Base-by-base conservation (phyloP, 2,797 vertebrate genomes). In the Garrulus glandarius region DNA sequence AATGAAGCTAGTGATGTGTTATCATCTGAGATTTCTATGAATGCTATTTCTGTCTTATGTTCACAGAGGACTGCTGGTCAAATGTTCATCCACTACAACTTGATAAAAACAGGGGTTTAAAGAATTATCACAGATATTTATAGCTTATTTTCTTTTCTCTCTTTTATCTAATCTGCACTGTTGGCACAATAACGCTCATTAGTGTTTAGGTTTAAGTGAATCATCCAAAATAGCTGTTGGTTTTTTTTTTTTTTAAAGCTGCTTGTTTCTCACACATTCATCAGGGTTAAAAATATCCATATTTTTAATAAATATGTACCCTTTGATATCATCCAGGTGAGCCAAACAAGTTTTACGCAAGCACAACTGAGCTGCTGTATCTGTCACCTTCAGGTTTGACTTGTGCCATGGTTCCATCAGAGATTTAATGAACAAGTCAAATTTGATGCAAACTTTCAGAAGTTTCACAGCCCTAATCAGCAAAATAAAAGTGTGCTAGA, bases 1-100 rank as follows among this genome's bases (percentile, higher is more conserved):
- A 97, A 97, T 97, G 69, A 83, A 96, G 85, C 97, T 82, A 97
- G 97, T 97, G 96, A 96, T 97, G 89, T 97, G 97, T 97, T 97
- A 96, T 97, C 95, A 98, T 97, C 96, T 96, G 17, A 97, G 93
- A 92, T 97, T 98, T 97, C 97, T 93, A 95, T 98, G 97, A 98
- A 98, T 98, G 96, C 98, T 98, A 98, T 98, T 98, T 98, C 96
- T 98, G 95, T 97, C 94, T 95, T 79, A 72, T 92, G 87, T 89
- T 93, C 96, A 93, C 85, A 94, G 89, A 60, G 87, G 92, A 83
- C 91, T 91, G 87, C 92, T 96, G 95, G 95, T 94, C 85, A 95
- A 97, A 97, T 2, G 10, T 93, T 96, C 96, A 95, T 37, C 84
- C 93, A 93, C 94, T 94, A 94, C 93, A 93, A 91, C 90, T 91